Conservation (phyloP, 2,888 invertebrate species). For the Muscina levida region DNA sequence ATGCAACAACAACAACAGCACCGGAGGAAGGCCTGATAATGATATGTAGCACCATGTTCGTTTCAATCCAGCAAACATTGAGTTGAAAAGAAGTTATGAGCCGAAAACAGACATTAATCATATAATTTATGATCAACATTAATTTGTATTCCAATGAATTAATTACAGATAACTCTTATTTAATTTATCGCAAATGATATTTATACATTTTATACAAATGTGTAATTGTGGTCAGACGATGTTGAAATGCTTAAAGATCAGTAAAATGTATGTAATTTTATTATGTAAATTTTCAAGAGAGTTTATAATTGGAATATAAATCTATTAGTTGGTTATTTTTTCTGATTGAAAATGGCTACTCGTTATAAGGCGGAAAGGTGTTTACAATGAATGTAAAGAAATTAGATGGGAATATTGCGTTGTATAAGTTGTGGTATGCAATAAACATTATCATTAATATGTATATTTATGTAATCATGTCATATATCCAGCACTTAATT, state of each 20-base stretch:
- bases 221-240: too few relatives aligned
- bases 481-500: too few relatives aligned
- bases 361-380: too few relatives aligned
- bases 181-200: constrained; percentile 39
- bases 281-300: constrained; percentile 10
- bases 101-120: constrained; percentile 41
- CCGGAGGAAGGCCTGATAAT: background rate
- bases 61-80: background rate
- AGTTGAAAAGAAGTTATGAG: too few relatives aligned
- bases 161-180: constrained; percentile 44
- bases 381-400: too few relatives aligned
- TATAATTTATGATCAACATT: constrained; percentile 51
- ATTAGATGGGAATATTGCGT: too few relatives aligned
- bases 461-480: too few relatives aligned
- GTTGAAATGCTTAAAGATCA: constrained; percentile 28
- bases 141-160: constrained; percentile 48
- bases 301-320: too few relatives aligned
- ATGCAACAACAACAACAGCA: background rate
- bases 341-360: background rate
- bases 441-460: too few relatives aligned
- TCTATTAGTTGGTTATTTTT: too few relatives aligned
- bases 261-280: constrained; percentile 8
- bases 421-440: too few relatives aligned
- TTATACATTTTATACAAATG: too few relatives aligned
- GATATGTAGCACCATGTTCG: background rate